Base-by-base conservation (phyloP, 2,888 invertebrate species). In the Drosophila gaucha region DNA sequence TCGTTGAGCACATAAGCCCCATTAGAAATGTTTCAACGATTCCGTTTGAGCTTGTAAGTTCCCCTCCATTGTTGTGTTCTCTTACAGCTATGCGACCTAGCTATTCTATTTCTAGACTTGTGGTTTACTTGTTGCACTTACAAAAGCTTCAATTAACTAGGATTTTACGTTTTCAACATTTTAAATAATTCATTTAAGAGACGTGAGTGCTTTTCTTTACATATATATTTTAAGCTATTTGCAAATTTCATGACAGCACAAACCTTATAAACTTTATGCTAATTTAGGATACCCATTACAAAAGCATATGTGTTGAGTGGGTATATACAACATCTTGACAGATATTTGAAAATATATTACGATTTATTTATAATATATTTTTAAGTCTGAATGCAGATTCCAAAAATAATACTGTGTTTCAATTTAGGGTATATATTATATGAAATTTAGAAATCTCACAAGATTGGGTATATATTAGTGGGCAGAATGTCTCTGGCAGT, bases 1-100 rank as follows among this genome's bases (percentile, higher is more conserved):
- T 60, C 46, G 69, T 73, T 74, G 58, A 60, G 64, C 68, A 73
- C 64, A 77, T 43, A 67, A 44, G 36, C 22, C 49, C 36, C 55
- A 77, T 77, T 68, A 43, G 44, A 20, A 43, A 24, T 38, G 52
- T 68, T 50, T 68, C 39, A 22, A 39, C 36, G 49, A 50, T 39
- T 52, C 33, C 9, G 12, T 24, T 20, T 44, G 46, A 36, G 22
- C 50, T n/a, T 14, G 66, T 41, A 55, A 47, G 2, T n/a, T 3
- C 38, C 59, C 26, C 18, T 5, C 20, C n/a, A 20, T 6, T 12
- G 16, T 6, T 12, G 16, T 24, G 26, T 8, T 28, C 3, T 6
- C 6, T 9, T 4, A 20, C 31, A 28, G 14, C 1, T 28, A 28
- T 31, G 16, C 20, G 16, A 33, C 0, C 20, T 1, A 41, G 12